Evolutionary conservation across 2,797 vertebrate species (phyloP), one percentile per base, ranked within the genome.

Genomic region (Loriculus beryllinus): DNA sequence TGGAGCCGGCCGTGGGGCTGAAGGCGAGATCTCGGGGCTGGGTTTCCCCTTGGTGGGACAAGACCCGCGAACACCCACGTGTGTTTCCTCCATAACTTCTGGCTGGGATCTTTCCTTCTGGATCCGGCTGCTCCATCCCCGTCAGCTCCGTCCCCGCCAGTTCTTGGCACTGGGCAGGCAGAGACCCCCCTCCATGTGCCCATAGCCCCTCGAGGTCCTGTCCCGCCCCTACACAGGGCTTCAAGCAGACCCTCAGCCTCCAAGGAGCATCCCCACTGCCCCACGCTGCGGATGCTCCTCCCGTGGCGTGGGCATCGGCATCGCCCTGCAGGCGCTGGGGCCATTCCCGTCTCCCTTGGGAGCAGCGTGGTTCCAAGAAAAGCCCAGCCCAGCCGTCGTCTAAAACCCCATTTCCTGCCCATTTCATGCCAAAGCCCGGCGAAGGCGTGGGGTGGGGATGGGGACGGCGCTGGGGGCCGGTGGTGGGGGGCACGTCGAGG

Each of bases 351-450:
- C 59, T 82, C 13, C 63, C 57, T 6, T 15, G 54, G 75, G 62
- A 85, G 52, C 75, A 48, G 21, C 4, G 4, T 0, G 43, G 48
- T 90, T 81, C 90, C 84, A 16, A n/a, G 68, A 54, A 54, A 37
- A 71, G 18, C 29, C 76, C 83, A 51, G n/a, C 83, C 64, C 42
- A 7, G 18, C 54, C 3, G 3, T 60, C 16, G n/a, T 13, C 81
- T 42, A 9, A 56, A 80, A 16, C 49, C 85, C 6, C 23, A 4
- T 81, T 95, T 89, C 94, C 94, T 91, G 77, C 88, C 69, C 25
- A 0, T 87, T 93, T 47, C 0, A 1, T 51, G 63, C 88, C 78
- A 81, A 14, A 80, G 40, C 35, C 37, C 5, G 0, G 23, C 1
- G 0, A 19, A 17, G 10, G 21, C 6, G 4, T 2, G 15, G 81